These are phyloP conservation scores for Heliconius sara DNA, from an alignment of 2,888 invertebrate species.

Conservation along the genomic window DNA sequence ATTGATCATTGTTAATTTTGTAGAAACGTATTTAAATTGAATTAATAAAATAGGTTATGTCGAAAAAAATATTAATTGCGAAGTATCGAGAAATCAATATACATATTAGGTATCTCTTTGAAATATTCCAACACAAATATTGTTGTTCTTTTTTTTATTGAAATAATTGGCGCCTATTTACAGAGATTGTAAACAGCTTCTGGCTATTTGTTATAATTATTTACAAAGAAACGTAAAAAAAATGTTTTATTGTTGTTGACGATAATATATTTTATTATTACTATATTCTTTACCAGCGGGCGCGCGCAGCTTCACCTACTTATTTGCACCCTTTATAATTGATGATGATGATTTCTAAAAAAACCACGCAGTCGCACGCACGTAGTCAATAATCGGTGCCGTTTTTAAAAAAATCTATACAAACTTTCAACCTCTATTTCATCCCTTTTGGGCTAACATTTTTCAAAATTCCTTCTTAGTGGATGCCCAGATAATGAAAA, in stretches of 20 bases:
- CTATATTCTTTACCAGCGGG: too few species aligned
- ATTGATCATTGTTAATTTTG: not conserved
- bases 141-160: not conserved
- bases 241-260: not conserved
- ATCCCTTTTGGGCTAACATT: too few species aligned
- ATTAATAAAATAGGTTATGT: not conserved
- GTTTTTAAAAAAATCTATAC: too few species aligned
- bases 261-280: not conserved
- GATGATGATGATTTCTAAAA: too few species aligned
- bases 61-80: not conserved
- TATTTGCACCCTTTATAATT: too few species aligned
- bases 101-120: not conserved
- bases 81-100: not conserved
- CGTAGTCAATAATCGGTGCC: too few species aligned
- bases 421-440: too few species aligned
- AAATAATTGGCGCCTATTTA: not conserved
- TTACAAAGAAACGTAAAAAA: not conserved
- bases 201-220: not conserved
- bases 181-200: not conserved
- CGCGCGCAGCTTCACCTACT: too few species aligned
- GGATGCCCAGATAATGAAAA: too few species aligned
- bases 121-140: not conserved
- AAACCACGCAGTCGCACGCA: too few species aligned
- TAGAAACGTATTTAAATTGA: not conserved
- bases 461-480: too few species aligned